Percentiles rank a stretch among this genome's conserved stretches.
phyloP scores from a whole-genome alignment of 1,140 invertebrate genomes.

The Cephus cinctus region DNA sequence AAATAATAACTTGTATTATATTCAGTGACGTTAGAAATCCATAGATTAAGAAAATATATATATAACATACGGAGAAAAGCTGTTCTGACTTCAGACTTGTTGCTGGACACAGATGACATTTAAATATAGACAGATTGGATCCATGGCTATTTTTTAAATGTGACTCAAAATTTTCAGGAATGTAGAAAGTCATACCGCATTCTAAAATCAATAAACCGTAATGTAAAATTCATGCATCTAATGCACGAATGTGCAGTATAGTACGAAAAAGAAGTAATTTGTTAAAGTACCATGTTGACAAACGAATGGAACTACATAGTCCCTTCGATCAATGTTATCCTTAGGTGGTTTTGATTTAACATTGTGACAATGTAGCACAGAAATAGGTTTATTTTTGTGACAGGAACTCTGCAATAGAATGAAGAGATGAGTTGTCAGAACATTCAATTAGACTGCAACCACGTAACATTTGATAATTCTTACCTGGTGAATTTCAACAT shows the following conservation, averaged over 20 bases:
- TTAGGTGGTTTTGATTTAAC: conserved; percentile 16
- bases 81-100: conserved; percentile 21
- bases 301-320: conserved; percentile 39
- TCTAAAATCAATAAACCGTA: conserved; percentile 26
- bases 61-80: conserved; percentile 33
- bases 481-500: conserved; percentile 59
- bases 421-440: too few relatives aligned
- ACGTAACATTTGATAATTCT: conserved; percentile 8
- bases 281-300: conserved; percentile 38
- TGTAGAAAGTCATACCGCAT: conserved; percentile 45
- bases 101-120: conserved; percentile 42
- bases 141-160: conserved; percentile 47
- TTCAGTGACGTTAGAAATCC: not conserved
- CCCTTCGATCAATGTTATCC: conserved; percentile 31
- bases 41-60: not conserved
- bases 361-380: conserved; percentile 19
- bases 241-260: not conserved
- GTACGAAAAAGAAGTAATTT: not conserved
- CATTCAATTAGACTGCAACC: too few relatives aligned
- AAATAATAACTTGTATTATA: not conserved
- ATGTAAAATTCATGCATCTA: not conserved
- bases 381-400: conserved; percentile 5
- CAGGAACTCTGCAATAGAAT: not conserved
- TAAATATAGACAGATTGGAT: conserved; percentile 20
- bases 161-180: conserved; percentile 41